Conservation (phyloP, 2,888 invertebrate genomes). For the Automeris io region DNA sequence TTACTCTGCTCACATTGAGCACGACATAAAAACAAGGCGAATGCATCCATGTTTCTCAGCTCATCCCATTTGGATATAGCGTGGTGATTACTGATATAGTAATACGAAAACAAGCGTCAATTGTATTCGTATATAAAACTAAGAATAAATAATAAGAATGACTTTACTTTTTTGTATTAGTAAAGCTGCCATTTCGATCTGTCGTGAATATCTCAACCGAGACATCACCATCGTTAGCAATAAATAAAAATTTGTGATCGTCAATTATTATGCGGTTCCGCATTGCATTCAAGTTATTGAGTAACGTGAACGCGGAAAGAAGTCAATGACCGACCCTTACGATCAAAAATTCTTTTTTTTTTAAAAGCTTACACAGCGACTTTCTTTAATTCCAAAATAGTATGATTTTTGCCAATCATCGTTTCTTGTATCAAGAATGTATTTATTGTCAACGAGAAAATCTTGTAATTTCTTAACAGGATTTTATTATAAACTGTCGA, state of each 20-base stretch:
- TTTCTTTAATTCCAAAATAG: slow-evolving; percentile 28
- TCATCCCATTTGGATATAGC: too few relatives aligned
- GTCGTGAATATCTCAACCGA: slow-evolving; percentile 23
- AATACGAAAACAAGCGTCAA: too few relatives aligned
- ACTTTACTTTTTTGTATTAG: too few relatives aligned
- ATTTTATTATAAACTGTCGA: slow-evolving; percentile 31
- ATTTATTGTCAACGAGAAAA: slow-evolving; percentile 11
- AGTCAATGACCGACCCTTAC: slow-evolving; percentile 37
- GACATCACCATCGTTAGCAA: slow-evolving; percentile 35
- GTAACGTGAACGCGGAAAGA: slow-evolving; percentile 34
- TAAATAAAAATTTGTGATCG: slow-evolving; percentile 36
- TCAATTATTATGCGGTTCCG: slow-evolving; percentile 46
- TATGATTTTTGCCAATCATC: slow-evolving; percentile 17
- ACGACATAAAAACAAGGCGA: too few relatives aligned
- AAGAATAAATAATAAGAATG: too few relatives aligned
- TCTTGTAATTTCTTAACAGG: slow-evolving; percentile 11
- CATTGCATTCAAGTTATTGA: slow-evolving; percentile 45
- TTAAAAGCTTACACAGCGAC: slow-evolving; percentile 30
- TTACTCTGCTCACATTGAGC: too few relatives aligned
- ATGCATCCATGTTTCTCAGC: too few relatives aligned
- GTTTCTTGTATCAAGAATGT: slow-evolving; percentile 11
- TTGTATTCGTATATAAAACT: too few relatives aligned
- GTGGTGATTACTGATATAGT: too few relatives aligned
- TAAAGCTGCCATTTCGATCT: too few relatives aligned
- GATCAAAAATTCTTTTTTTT: slow-evolving; percentile 37